Evolutionary conservation across 2,888 invertebrate species (phyloP).

Genomic region (Phaedon cochleariae): DNA sequence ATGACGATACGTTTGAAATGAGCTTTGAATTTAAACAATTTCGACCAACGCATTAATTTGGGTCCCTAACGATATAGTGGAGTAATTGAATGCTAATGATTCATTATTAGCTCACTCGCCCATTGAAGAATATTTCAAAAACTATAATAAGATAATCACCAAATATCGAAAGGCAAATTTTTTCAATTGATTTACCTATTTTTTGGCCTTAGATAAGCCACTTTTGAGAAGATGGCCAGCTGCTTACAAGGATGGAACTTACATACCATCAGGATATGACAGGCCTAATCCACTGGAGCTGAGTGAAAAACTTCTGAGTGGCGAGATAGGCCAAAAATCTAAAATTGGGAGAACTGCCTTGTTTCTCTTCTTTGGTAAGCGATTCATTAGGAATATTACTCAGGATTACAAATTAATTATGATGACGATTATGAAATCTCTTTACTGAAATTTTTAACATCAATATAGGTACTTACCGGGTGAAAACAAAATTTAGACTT

Average conservation of each 20-base stretch:
- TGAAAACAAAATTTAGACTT: no score
- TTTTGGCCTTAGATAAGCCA: slow-evolving; percentile 61
- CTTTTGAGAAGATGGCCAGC: slow-evolving; percentile 66
- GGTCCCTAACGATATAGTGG: no score
- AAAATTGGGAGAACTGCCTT: slow-evolving; percentile 66
- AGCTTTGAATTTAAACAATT: no score
- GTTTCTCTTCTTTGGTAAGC: slow-evolving; percentile 68
- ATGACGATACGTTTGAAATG: no score
- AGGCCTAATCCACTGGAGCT: slow-evolving; percentile 66
- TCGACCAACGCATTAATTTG: no score
- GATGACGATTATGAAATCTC: background rate
- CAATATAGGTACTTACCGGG: no score
- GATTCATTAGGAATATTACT: slow-evolving; percentile 4
- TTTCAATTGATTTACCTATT: background rate
- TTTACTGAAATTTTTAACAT: background rate
- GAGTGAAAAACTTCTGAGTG: slow-evolving; percentile 63
- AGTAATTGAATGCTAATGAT: no score
- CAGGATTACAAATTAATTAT: background rate
- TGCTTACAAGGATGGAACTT: slow-evolving; percentile 67
- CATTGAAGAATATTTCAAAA: no score
- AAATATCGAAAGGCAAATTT: no score
- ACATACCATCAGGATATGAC: slow-evolving; percentile 62
- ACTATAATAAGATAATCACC: no score
- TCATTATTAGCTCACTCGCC: no score
- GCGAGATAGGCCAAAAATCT: slow-evolving; percentile 59